Percentiles rank a stretch among this genome's conserved stretches.
These are phyloP conservation scores for Drosophila pallidifrons DNA, from an alignment of 1,140 invertebrate genomes.

Conservation along the genomic window DNA sequence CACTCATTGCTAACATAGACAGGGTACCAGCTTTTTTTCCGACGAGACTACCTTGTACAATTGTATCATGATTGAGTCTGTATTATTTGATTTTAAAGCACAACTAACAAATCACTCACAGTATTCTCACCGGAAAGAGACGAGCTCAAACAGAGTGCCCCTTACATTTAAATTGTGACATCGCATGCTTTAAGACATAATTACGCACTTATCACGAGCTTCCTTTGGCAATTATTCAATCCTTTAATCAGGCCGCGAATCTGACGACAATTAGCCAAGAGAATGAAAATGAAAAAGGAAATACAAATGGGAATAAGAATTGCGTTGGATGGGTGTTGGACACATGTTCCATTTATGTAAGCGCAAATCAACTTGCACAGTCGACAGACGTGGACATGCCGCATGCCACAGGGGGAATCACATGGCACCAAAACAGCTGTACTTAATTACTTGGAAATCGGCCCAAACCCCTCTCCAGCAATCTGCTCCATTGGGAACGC, in stretches of 20 bases:
- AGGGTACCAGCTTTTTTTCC: too few relatives aligned
- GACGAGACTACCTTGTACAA: too few relatives aligned
- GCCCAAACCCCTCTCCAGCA: conserved; percentile 9
- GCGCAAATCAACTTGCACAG: conserved; percentile 62
- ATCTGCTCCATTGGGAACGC: conserved; percentile 10
- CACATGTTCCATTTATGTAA: conserved; percentile 69
- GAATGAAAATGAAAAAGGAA: conserved; percentile 16
- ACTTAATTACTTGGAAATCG: conserved; percentile 76
- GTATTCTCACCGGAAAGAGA: too few relatives aligned
- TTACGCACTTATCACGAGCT: too few relatives aligned
- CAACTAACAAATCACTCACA: too few relatives aligned
- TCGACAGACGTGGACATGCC: conserved; percentile 7
- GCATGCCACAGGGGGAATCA: conserved; percentile 56
- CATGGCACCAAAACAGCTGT: conserved; percentile 60
- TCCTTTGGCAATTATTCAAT: conserved; percentile 7
- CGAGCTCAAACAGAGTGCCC: too few relatives aligned
- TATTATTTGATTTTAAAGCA: too few relatives aligned
- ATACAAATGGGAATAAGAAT: neutral
- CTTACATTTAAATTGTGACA: too few relatives aligned
- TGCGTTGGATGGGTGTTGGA: conserved; percentile 5
- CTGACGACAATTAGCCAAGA: conserved; percentile 32
- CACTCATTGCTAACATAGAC: too few relatives aligned
- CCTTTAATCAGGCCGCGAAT: conserved; percentile 53
- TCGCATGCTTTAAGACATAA: too few relatives aligned
- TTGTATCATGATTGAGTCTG: too few relatives aligned